Evolutionary conservation across 2,797 vertebrate species (phyloP).

Genomic region (Anniella stebbinsi): DNA sequence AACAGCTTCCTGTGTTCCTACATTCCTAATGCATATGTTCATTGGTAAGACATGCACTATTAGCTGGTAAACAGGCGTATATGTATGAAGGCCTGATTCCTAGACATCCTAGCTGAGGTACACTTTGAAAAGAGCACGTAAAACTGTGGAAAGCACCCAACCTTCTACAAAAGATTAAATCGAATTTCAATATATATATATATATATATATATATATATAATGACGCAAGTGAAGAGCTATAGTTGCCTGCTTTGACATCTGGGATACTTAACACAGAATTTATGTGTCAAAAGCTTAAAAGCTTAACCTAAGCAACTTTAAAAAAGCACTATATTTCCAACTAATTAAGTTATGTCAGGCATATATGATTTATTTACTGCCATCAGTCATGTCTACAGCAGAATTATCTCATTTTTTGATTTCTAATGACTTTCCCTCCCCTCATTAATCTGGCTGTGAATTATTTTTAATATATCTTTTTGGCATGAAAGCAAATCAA

Average conservation of each 20-base stretch:
- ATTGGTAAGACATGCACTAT: neutral
- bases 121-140: neutral
- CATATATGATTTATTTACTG: constrained; percentile 75
- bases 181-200: constrained; percentile 49
- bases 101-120: neutral
- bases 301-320: constrained; percentile 76
- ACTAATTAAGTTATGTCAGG: constrained; percentile 79
- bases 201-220: constrained; percentile 37
- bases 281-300: constrained; percentile 79
- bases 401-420: constrained; percentile 71
- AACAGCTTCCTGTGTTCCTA: neutral
- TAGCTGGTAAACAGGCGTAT: neutral
- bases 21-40: neutral
- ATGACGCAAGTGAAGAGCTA: constrained; percentile 44
- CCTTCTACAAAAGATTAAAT: constrained; percentile 46
- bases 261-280: constrained; percentile 73
- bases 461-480: constrained; percentile 72
- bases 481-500: constrained; percentile 67
- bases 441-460: constrained; percentile 73
- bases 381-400: constrained; percentile 72
- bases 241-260: constrained; percentile 61
- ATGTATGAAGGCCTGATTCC: neutral
- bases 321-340: constrained; percentile 76
- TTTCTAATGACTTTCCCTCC: constrained; percentile 73
- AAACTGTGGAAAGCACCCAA: constrained; percentile 26